Percentiles rank a stretch among this genome's conserved stretches.
Conservation (phyloP, 2,888 invertebrate species). For the Hydroisotoma schaefferi region DNA sequence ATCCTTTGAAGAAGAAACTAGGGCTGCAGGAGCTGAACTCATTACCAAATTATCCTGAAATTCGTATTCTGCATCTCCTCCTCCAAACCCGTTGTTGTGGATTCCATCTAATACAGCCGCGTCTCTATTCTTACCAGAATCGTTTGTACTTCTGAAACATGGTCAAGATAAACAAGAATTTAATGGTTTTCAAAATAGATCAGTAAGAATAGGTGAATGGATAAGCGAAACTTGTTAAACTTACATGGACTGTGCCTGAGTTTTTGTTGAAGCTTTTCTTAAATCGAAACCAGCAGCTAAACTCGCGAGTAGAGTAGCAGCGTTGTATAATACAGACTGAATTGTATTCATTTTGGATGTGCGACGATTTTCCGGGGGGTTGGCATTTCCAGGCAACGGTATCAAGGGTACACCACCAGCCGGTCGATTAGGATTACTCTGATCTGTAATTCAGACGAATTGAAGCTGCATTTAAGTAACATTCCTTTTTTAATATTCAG, state of each 20-base stretch:
- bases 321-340: conserved; percentile 74
- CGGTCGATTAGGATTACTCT: conserved; percentile 31
- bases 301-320: conserved; percentile 85
- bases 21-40: conserved; percentile 31
- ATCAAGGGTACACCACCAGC: conserved; percentile 38
- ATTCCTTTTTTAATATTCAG: neutral
- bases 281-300: conserved; percentile 92
- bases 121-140: conserved; percentile 34
- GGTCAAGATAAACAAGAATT: too few species aligned
- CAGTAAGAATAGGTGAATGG: neutral
- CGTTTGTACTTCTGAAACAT: conserved; percentile 15
- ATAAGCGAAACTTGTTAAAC: neutral
- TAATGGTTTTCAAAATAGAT: conserved; percentile 1
- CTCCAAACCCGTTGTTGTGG: conserved; percentile 45
- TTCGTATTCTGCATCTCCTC: conserved; percentile 29
- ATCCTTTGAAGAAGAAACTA: conserved; percentile 40
- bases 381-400: conserved; percentile 23
- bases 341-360: conserved; percentile 57
- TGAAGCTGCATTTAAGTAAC: neutral
- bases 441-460: conserved; percentile 23
- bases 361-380: conserved; percentile 15
- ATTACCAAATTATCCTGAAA: conserved; percentile 43
- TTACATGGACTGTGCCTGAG: conserved; percentile 26
- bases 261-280: conserved; percentile 54
- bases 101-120: conserved; percentile 43